phyloP scores from a whole-genome alignment of 2,797 vertebrate genomes.

The Saxicola maurus region DNA sequence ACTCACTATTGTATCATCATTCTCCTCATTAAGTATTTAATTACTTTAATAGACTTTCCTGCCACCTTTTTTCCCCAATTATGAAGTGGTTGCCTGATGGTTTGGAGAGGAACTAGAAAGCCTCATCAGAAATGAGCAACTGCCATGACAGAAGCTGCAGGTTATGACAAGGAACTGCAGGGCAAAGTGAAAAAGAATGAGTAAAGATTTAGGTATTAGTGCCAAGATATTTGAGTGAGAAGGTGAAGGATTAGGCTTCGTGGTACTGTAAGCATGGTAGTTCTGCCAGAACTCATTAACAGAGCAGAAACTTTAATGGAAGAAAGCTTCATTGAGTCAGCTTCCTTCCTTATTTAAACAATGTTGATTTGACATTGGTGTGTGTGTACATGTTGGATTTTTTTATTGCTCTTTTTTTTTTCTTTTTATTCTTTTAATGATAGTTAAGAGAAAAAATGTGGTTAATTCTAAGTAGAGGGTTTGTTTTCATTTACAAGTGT shows the following conservation, averaged over 20 bases:
- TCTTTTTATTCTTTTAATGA: background rate
- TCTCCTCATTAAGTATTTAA: background rate
- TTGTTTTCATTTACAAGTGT: background rate
- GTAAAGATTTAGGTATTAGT: background rate
- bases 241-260: background rate
- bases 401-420: background rate
- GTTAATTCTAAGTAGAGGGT: background rate
- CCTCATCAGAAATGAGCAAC: background rate
- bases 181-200: background rate
- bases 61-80: background rate
- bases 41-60: conserved; percentile 3
- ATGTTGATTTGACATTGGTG: background rate
- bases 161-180: background rate
- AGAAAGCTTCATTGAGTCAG: background rate
- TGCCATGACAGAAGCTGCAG: background rate
- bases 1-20: background rate
- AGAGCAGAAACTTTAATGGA: background rate
- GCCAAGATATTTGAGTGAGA: background rate
- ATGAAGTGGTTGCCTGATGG: background rate
- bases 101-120: background rate
- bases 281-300: background rate
- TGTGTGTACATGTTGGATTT: background rate
- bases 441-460: background rate
- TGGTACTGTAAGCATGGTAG: background rate
- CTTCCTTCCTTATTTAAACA: background rate